Percentiles rank a stretch among this genome's conserved stretches.
Evolutionary conservation across 2,888 invertebrate genomes (phyloP).

Genomic region (Philereme vetulata): DNA sequence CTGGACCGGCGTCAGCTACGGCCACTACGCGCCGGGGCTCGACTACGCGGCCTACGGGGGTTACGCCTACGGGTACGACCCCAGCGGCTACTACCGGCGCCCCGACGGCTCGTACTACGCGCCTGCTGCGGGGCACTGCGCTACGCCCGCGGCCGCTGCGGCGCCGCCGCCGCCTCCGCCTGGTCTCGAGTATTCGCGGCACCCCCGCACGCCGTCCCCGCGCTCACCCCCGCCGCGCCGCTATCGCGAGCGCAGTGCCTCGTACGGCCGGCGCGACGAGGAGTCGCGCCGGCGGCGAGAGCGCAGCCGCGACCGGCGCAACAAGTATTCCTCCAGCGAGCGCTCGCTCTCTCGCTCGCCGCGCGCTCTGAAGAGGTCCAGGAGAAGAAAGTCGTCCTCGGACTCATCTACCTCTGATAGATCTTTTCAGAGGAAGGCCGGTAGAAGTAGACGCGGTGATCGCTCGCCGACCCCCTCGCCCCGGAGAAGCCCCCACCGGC

Average conservation of each 20-base stretch:
- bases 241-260: slow-evolving; percentile 17
- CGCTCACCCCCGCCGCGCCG: slow-evolving; percentile 6
- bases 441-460: slow-evolving; percentile 43
- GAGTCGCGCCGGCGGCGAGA: slow-evolving; percentile 54
- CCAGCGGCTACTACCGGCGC: slow-evolving; percentile 22
- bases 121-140: slow-evolving; percentile 43
- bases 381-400: slow-evolving; percentile 53
- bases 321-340: slow-evolving; percentile 63
- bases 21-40: slow-evolving; percentile 57
- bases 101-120: slow-evolving; percentile 33
- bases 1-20: slow-evolving; percentile 78
- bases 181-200: slow-evolving; percentile 30
- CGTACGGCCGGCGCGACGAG: slow-evolving; percentile 52
- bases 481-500: slow-evolving; percentile 49
- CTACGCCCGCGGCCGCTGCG: slow-evolving; percentile 39
- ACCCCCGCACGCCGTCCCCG: slow-evolving; percentile 36
- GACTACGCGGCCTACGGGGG: slow-evolving; percentile 61
- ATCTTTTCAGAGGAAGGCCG: slow-evolving; percentile 55
- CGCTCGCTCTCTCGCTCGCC: slow-evolving; percentile 35
- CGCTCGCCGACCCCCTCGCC: slow-evolving; percentile 56
- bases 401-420: slow-evolving; percentile 61
- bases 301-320: slow-evolving; percentile 58
- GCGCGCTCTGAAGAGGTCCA: slow-evolving; percentile 44
- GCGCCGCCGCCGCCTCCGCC: slow-evolving; percentile 46
- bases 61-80: slow-evolving; percentile 31